Evolutionary conservation across 2,113 vertebrate species (phyloP).

Genomic region (Macquaria ambigua): DNA sequence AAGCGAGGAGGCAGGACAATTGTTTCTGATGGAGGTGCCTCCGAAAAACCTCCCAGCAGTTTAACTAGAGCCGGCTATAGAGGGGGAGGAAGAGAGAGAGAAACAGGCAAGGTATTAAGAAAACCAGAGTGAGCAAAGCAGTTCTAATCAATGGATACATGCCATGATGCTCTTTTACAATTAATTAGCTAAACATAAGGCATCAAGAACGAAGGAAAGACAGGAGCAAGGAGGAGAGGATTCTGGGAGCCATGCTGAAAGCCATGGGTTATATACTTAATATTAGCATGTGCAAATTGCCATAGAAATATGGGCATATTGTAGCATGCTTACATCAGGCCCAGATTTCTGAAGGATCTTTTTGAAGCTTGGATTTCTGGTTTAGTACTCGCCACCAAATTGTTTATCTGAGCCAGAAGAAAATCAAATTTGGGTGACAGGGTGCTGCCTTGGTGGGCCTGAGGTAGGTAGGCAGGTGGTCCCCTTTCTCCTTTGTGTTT

Average conservation of each 20-base stretch:
- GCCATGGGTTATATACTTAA: too few species aligned
- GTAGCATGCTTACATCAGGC: too few species aligned
- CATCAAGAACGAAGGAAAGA: neutral
- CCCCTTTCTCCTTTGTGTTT: too few species aligned
- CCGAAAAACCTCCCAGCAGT: neutral
- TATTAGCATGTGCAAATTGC: too few species aligned
- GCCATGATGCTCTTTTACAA: neutral
- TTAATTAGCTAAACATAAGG: neutral
- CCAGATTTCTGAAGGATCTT: too few species aligned
- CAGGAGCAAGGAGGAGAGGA: neutral
- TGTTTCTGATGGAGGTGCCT: neutral
- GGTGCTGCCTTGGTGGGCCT: too few species aligned
- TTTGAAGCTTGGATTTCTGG: too few species aligned
- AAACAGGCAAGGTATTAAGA: neutral
- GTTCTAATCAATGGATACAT: neutral
- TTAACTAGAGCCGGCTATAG: neutral
- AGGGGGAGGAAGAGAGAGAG: neutral
- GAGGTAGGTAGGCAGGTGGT: too few species aligned
- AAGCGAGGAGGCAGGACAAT: neutral
- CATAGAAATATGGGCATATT: too few species aligned
- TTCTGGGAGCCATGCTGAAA: neutral
- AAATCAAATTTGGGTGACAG: too few species aligned
- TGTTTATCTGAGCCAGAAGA: too few species aligned
- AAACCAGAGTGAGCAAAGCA: neutral
- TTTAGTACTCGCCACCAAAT: too few species aligned